Percentiles rank a stretch among this genome's conserved stretches.
phyloP scores from a whole-genome alignment of 2,797 vertebrate genomes.

The Anisognathus igniventris region DNA sequence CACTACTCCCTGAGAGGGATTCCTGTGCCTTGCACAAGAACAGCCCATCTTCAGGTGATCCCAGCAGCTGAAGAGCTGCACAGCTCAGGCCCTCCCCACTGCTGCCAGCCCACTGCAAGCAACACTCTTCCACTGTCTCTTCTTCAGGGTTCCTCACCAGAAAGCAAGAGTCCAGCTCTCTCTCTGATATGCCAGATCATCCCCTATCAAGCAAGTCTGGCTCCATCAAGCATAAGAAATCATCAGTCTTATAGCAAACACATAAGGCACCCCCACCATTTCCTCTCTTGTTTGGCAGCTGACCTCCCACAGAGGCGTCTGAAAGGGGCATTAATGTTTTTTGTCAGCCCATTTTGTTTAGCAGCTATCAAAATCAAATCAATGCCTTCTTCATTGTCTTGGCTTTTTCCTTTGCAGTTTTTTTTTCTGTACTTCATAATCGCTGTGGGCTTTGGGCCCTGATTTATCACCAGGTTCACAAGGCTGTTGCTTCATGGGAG shows the following conservation, averaged over 20 bases:
- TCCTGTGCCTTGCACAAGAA: not conserved
- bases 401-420: not conserved
- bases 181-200: conserved; percentile 12
- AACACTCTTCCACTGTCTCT: conserved; percentile 55
- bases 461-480: conserved; percentile 41
- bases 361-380: conserved; percentile 84
- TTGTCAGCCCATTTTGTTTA: conserved; percentile 82
- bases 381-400: conserved; percentile 70
- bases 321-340: conserved; percentile 79
- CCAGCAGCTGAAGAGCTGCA: not conserved
- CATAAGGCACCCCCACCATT: conserved; percentile 45
- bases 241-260: conserved; percentile 73
- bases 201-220: conserved; percentile 46
- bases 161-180: conserved; percentile 39
- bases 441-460: not conserved
- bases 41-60: not conserved
- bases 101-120: conserved; percentile 55
- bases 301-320: conserved; percentile 75
- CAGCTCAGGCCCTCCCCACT: conserved; percentile 68
- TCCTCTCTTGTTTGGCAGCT: conserved; percentile 54
- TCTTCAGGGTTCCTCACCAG: conserved; percentile 57
- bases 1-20: not conserved
- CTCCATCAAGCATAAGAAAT: conserved; percentile 68
- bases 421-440: not conserved
- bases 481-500: conserved; percentile 16